These are phyloP conservation scores for Cosmorhoe ocellata DNA, from an alignment of 2,888 invertebrate genomes.

Conservation along the genomic window DNA sequence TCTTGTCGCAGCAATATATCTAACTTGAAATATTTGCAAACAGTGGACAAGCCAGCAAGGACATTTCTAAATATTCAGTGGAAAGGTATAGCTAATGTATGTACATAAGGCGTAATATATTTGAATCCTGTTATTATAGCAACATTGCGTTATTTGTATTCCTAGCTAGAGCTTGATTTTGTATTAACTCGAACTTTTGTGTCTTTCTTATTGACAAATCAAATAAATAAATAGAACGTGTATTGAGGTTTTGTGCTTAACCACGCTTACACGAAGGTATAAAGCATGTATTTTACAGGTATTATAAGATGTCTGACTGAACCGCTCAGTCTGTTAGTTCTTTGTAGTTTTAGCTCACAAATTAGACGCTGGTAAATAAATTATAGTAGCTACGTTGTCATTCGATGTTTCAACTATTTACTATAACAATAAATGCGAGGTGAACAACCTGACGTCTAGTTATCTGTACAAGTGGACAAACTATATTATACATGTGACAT, in stretches of 20 bases:
- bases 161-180: too few relatives aligned
- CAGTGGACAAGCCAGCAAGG: conserved; percentile 46
- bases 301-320: too few relatives aligned
- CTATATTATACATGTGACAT: conserved; percentile 73
- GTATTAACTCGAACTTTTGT: too few relatives aligned
- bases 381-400: conserved; percentile 58
- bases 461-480: conserved; percentile 67
- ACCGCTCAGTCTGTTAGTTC: conserved; percentile 37
- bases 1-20: conserved; percentile 48
- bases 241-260: conserved; percentile 45
- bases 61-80: too few relatives aligned
- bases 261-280: too few relatives aligned
- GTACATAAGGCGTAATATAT: too few relatives aligned
- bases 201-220: too few relatives aligned
- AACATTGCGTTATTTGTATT: too few relatives aligned
- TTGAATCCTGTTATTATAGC: too few relatives aligned
- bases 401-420: conserved; percentile 54
- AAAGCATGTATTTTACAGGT: too few relatives aligned
- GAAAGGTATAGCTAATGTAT: too few relatives aligned
- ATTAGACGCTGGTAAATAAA: conserved; percentile 55
- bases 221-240: conserved; percentile 16
- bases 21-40: conserved; percentile 44
- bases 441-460: conserved; percentile 64
- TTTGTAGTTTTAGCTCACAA: conserved; percentile 54
- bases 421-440: conserved; percentile 49